A percentile compares a stretch with the other conserved stretches of the same genome.
Evolutionary conservation across 2,113 vertebrate species (phyloP).

Genomic region (Bagarius yarrelli): DNA sequence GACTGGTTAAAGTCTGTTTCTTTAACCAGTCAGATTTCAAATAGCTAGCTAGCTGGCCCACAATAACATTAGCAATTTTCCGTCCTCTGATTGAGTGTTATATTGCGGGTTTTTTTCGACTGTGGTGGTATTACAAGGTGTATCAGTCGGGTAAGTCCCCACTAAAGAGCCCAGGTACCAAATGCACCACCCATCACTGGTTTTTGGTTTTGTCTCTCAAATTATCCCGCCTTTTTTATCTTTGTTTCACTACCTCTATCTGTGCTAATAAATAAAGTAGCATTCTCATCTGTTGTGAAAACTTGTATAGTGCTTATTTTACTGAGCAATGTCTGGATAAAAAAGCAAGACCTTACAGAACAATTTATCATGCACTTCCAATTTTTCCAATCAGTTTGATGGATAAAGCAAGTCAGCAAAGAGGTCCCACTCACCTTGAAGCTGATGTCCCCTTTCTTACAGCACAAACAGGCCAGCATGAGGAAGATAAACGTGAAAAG

Average conservation of each 20-base stretch:
- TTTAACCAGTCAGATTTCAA: too few relatives aligned
- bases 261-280: slow-evolving; percentile 48
- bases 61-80: too few relatives aligned
- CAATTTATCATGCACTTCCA: slow-evolving; percentile 32
- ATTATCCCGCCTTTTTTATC: slow-evolving; percentile 38
- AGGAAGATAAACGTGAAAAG: slow-evolving; percentile 94
- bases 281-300: slow-evolving; percentile 1
- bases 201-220: not conserved
- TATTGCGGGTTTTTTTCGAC: too few relatives aligned
- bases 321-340: not conserved
- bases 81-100: too few relatives aligned
- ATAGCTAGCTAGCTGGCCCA: too few relatives aligned
- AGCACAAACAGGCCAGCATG: slow-evolving; percentile 98
- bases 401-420: slow-evolving; percentile 1
- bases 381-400: slow-evolving; percentile 30
- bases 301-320: not conserved
- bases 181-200: too few relatives aligned
- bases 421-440: slow-evolving; percentile 89
- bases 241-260: slow-evolving; percentile 34
- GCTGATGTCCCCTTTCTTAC: slow-evolving; percentile 94
- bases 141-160: too few relatives aligned
- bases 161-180: too few relatives aligned
- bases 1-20: too few relatives aligned
- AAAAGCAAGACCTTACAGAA: slow-evolving; percentile 1
- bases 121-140: too few relatives aligned